Conservation (phyloP, 2,113 vertebrate genomes). For the Sarotherodon lohbergeri region DNA sequence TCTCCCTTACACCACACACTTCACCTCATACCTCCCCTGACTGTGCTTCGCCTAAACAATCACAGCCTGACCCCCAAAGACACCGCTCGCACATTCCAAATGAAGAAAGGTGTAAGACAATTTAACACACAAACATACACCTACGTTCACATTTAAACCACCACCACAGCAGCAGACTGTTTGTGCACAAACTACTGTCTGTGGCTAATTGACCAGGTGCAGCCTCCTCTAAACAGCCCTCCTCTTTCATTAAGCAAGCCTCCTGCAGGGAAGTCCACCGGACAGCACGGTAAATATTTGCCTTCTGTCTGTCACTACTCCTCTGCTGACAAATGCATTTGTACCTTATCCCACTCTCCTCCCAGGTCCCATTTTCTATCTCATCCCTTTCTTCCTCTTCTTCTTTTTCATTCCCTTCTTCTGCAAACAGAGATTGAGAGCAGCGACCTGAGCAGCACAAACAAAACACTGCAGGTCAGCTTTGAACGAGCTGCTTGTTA, state of each 20-base stretch:
- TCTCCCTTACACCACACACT: background rate
- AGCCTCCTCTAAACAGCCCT: slow-evolving; percentile 23
- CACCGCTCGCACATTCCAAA: background rate
- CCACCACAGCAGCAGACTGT: slow-evolving; percentile 11
- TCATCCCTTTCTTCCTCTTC: background rate
- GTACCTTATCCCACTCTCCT: background rate
- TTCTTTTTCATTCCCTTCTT: background rate
- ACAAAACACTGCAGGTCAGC: slow-evolving; percentile 31
- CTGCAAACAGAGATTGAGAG: slow-evolving; percentile 33
- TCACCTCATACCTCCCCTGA: background rate
- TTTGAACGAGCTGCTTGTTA: slow-evolving; percentile 25
- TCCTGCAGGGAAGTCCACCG: slow-evolving; percentile 10
- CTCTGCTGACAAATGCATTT: slow-evolving; percentile 22
- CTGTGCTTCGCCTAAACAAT: background rate
- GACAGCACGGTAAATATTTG: slow-evolving; percentile 61
- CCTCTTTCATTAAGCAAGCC: slow-evolving; percentile 45
- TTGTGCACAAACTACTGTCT: slow-evolving; percentile 25
- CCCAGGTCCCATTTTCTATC: background rate
- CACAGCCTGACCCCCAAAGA: background rate
- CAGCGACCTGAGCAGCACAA: slow-evolving; percentile 12
- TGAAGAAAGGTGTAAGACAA: background rate
- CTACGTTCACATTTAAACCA: background rate
- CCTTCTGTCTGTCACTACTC: slow-evolving; percentile 22
- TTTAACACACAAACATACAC: slow-evolving; percentile 8
- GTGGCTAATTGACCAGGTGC: slow-evolving; percentile 25